Percentiles rank a stretch among this genome's conserved stretches.
phyloP scores from a whole-genome alignment of 2,797 vertebrate species.

The Adrianichthys oophorus region DNA sequence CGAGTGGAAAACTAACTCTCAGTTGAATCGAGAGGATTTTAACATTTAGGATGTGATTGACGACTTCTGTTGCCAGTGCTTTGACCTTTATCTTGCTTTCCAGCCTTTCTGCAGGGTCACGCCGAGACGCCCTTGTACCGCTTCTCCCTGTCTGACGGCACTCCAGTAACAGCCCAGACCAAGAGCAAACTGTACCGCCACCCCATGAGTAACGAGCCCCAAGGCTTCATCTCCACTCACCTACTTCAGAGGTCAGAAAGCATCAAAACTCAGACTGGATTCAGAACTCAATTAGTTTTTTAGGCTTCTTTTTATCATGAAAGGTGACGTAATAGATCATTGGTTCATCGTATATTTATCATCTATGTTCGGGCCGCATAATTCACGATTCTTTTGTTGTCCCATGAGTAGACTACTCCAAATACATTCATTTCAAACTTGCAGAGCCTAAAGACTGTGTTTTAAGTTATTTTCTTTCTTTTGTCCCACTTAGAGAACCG shows the following conservation, averaged over 20 bases:
- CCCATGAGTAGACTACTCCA: constrained; percentile 19
- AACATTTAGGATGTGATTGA: constrained; percentile 24
- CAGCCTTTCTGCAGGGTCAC: constrained; percentile 91
- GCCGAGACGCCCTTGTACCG: constrained; percentile 93
- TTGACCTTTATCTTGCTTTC: constrained; percentile 17
- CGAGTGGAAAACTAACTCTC: background rate
- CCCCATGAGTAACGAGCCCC: constrained; percentile 89
- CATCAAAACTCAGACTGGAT: constrained; percentile 15
- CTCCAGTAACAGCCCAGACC: constrained; percentile 92
- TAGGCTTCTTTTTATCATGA: no score
- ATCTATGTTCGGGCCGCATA: constrained; percentile 21
- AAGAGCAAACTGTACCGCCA: constrained; percentile 94
- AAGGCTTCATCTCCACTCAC: constrained; percentile 94
- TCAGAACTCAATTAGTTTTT: background rate
- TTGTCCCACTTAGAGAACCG: constrained; percentile 83
- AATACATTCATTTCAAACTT: background rate
- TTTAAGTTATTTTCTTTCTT: background rate
- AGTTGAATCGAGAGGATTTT: constrained; percentile 19
- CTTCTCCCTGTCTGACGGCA: constrained; percentile 94
- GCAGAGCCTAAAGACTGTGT: no score
- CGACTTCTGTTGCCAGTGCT: constrained; percentile 29
- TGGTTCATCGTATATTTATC: no score
- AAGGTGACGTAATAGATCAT: no score
- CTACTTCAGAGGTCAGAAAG: constrained; percentile 89
- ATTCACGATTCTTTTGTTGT: constrained; percentile 5